Base-by-base conservation (phyloP, 2,888 invertebrate genomes). In the Drosophila birchii region DNA sequence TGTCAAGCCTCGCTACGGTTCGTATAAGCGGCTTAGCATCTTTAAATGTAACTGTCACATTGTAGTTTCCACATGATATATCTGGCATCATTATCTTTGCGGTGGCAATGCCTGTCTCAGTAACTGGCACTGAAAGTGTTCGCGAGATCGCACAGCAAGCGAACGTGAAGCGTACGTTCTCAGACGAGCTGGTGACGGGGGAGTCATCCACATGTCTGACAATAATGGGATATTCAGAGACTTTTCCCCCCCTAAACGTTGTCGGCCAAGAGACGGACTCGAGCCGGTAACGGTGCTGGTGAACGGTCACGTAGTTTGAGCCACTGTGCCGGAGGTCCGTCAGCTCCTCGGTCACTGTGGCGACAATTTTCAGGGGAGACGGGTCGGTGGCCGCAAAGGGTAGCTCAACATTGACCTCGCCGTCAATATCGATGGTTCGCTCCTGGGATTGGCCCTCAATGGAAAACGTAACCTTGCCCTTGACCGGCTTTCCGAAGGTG, bases 171-270 rank as follows among this genome's bases (percentile, higher is more conserved):
- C 91, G 93, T 0, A 96, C 94, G 9, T 94, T 93, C 69, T 94
- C 94, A 36, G 93, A 93, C 7, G 93, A 93, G 70, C 94, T 94
- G 64, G 92, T 92, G 3, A 96, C 93, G 0, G 96, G 95, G 1
- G 94, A 93, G 44, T 95, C 95, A 91, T 96, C 96, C 81, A 96
- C 94, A 79, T 95, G 94, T 0, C 94, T 93, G 0, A 96, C 93
- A 93, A 95, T 95, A 20, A 96, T 91, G 94, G 96, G 96, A 59
- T 97, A 96, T 23, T 95, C 95, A 88, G 97, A 98, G 70, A 95
- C 95, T 53, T 98, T 93, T 32, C 96, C 97, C 1, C 98, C 98
- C 91, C 97, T 97, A 93, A 97, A 98, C 81, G 95, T 95, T 78
- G 96, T 95, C 0, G 97, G 96, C 5, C 96, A 96, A 86, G 96